Evolutionary conservation across 2,113 vertebrate species (phyloP).

Genomic region (Amphiprion ocellaris): DNA sequence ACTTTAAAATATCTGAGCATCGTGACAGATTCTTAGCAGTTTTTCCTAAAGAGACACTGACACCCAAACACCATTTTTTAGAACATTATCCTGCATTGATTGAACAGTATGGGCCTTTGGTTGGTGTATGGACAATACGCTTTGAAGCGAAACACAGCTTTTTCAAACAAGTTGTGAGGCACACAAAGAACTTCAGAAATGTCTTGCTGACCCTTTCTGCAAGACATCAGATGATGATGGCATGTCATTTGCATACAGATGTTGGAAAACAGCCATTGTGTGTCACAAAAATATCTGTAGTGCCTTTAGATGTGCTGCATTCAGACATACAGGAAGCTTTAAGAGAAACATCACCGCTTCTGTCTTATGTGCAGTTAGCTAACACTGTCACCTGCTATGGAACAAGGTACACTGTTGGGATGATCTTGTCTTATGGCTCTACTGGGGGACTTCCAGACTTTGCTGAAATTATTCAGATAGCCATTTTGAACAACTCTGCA

Average conservation of each 20-base stretch:
- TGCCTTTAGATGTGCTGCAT: constrained; percentile 24
- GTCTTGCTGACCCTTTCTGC: too few relatives aligned
- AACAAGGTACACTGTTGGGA: constrained; percentile 39
- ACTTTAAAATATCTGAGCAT: too few relatives aligned
- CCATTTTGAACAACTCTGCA: too few relatives aligned
- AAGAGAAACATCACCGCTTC: constrained; percentile 30
- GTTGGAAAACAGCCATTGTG: not conserved
- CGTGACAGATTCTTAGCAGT: too few relatives aligned
- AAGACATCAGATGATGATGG: not conserved
- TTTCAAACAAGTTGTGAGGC: too few relatives aligned
- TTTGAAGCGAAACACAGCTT: too few relatives aligned
- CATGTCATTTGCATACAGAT: not conserved
- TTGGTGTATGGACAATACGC: too few relatives aligned
- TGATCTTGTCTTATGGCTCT: constrained; percentile 39
- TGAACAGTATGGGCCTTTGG: not conserved
- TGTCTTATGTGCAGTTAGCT: constrained; percentile 28
- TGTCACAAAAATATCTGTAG: constrained; percentile 5
- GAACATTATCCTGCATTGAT: not conserved
- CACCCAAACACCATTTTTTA: not conserved
- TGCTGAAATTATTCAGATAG: constrained; percentile 58
- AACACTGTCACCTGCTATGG: constrained; percentile 29
- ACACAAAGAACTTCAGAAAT: too few relatives aligned
- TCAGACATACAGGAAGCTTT: constrained; percentile 36
- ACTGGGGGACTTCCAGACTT: constrained; percentile 49
- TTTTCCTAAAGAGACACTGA: constrained; percentile 4